Conservation (phyloP, 1,140 invertebrate genomes). For the Zaprionus africanus region DNA sequence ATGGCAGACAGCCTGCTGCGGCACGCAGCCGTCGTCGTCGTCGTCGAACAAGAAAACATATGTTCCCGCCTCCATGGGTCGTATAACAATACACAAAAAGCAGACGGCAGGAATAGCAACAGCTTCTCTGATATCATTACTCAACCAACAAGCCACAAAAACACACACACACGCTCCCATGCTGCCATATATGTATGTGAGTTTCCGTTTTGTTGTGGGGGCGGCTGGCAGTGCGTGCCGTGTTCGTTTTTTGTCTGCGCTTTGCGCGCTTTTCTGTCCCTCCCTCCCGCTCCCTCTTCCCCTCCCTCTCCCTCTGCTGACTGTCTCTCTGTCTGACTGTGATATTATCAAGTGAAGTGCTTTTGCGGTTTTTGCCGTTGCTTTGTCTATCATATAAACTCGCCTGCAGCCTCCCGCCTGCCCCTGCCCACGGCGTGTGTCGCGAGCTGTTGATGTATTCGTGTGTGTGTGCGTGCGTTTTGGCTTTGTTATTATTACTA, state of each 20-base stretch:
- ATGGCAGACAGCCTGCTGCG: conserved; percentile 26
- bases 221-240: conserved; percentile 32
- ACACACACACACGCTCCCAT: conserved; percentile 25
- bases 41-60: conserved; percentile 55
- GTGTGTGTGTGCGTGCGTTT: conserved; percentile 50
- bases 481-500: conserved; percentile 80
- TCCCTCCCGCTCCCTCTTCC: background rate
- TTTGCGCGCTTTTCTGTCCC: conserved; percentile 27
- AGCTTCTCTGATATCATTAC: conserved; percentile 80
- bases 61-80: conserved; percentile 52
- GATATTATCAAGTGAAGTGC: conserved; percentile 82
- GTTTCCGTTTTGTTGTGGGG: conserved; percentile 16
- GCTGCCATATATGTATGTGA: conserved; percentile 9
- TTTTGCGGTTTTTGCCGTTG: conserved; percentile 69
- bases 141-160: conserved; percentile 61
- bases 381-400: conserved; percentile 56
- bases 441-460: conserved; percentile 21
- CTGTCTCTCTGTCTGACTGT: conserved; percentile 35
- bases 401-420: background rate
- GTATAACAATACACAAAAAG: conserved; percentile 49
- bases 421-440: conserved; percentile 1
- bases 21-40: background rate
- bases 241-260: conserved; percentile 55
- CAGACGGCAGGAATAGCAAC: conserved; percentile 39
- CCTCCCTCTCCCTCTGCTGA: conserved; percentile 15